Evolutionary conservation across 1,140 invertebrate genomes (phyloP), one percentile per base, ranked within the genome.

Genomic region (Cecropterus lyciades): DNA sequence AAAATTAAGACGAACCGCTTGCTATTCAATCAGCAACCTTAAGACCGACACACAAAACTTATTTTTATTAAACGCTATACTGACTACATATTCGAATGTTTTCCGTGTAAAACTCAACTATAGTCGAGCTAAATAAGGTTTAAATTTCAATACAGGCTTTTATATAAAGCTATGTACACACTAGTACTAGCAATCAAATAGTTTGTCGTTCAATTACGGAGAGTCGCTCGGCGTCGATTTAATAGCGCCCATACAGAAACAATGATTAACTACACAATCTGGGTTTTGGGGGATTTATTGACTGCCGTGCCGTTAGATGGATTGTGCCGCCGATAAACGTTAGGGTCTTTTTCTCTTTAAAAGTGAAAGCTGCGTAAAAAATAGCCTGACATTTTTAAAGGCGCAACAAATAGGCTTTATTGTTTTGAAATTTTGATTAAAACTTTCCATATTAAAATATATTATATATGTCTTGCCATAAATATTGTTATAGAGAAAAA

Each of bases 171-270:
- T 49, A 49, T 40, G 46, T 37, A 62, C 57, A 49, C 57, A 60
- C 30, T 3, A 9, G 27, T 11, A 14, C 11, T 37, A 40, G 57
- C 57, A 60, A 60, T 59, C 57, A 60, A 60, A 60, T 60, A 60
- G 57, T 60, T 60, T 60, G 57, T 60, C 57, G 57, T 60, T 60
- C 57, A 60, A 60, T 60, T 60, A 60, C 57, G 57, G 33, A 42
- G 30, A 60, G 57, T 60, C 57, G 57, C 46, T 17, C 57, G 43
- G 57, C 57, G 57, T 48, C 57, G 57, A 60, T 60, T 60, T 60
- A 60, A 60, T 60, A 60, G 57, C 45, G 48, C 30, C 57, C 57
- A 40, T 62, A 62, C 57, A 62, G 57, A 62, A 62, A 62, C 57
- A 62, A 62, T 62, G 57, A 49, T 49, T 62, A 62, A 49, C 45